These are phyloP conservation scores for Lacerta viridis DNA, from an alignment of 2,797 vertebrate species.

Conservation along the genomic window DNA sequence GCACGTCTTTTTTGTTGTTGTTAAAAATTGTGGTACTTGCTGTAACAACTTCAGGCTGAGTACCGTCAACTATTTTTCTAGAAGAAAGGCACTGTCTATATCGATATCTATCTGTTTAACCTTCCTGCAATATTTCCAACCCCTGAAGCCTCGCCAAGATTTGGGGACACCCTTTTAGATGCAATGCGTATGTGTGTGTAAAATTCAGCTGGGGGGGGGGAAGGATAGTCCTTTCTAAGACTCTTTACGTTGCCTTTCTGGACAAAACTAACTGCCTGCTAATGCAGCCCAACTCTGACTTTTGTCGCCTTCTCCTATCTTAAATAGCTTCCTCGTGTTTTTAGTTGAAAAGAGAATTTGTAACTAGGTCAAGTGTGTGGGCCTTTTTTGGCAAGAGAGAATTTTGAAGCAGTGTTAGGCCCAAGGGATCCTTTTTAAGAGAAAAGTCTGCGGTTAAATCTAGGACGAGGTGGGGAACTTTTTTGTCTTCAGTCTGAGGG, in stretches of 20 bases:
- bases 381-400: not conserved
- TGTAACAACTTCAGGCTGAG: no score
- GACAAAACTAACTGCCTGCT: not conserved
- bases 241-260: not conserved
- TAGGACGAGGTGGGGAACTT: rapidly evolving
- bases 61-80: no score
- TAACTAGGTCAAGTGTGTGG: rapidly evolving
- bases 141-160: not conserved
- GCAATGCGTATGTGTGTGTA: not conserved
- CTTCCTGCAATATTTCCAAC: not conserved
- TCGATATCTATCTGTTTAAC: no score
- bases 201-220: not conserved
- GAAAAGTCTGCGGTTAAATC: rapidly evolving
- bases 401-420: rapidly evolving
- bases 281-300: not conserved
- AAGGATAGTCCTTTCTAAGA: no score
- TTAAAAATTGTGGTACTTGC: no score
- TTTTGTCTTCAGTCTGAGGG: no score
- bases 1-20: no score
- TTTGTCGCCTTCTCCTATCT: not conserved
- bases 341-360: not conserved
- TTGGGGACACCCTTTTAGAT: not conserved
- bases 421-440: not conserved
- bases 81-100: no score
- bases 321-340: not conserved